Base-by-base conservation (phyloP, 2,888 invertebrate genomes). In the Muscina levida region DNA sequence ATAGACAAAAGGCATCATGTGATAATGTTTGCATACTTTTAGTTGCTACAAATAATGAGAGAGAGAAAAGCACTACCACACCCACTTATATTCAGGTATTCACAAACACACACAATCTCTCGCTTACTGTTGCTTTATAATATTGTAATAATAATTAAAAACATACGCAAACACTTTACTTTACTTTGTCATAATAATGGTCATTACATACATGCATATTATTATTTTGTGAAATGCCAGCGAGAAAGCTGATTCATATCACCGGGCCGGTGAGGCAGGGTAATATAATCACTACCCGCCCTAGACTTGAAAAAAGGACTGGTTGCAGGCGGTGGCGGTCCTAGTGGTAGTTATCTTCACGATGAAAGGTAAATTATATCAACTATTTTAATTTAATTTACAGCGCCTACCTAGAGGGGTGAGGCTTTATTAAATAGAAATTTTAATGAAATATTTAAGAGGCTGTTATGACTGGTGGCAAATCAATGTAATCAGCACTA, bases 81-180 rank as follows among this genome's bases (percentile, higher is more conserved):
- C 13, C 26, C 11, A 17, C n/a, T 22, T n/a, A 3, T 62, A 19
- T 13, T 37, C 5, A 13, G 22, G 3, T n/a, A 24, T n/a, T n/a
- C n/a, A n/a, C n/a, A n/a, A n/a, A n/a, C n/a, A n/a, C n/a, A n/a
- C n/a, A n/a, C n/a, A n/a, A n/a, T n/a, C n/a, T n/a, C n/a, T n/a
- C n/a, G n/a, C n/a, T n/a, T n/a, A n/a, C n/a, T n/a, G 42, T 10
- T 42, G 15, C 22, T 22, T 1, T 19, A 10, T 42, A 62, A 62
- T 62, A 22, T 22, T 80, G 71, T 77, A 57, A 74, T 74, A 77
- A 77, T 81, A 80, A 81, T 81, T 81, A 81, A 81, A 77, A 81
- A 51, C 73, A 72, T 77, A 80, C 70, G 73, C 71, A 71, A 53
- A 71, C 70, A 71, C 73, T 77, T 77, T 73, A 66, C 70, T 15